Base-by-base conservation (phyloP, 2,888 invertebrate genomes). In the Aphidius colemani region DNA sequence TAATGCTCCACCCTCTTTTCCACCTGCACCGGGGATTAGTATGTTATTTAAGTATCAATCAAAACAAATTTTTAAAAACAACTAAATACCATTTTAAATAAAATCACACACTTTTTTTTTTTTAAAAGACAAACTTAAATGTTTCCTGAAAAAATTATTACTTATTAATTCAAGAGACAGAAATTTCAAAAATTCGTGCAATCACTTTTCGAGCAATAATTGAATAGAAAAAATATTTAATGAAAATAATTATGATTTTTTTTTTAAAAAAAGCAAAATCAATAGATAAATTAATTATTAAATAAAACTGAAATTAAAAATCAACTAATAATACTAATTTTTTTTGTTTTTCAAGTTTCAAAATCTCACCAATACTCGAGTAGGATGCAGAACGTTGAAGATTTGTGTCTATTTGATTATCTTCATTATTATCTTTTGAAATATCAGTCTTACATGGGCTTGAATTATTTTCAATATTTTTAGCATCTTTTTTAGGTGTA, bases 311-410 rank as follows among this genome's bases (percentile, higher is more conserved):
- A n/a, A 39, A 43, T 7, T 10, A 53, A 11, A 53, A n/a, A 13
- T n/a, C 2, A 57, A 55, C 7, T 8, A 13, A 53, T 41, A 43
- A 41, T 8, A 40, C 7, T n/a, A 6, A 48, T n/a, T 64, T 45
- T 57, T n/a, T 53, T 43, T 67, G 63, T 63, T 63, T 65, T 39
- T 44, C 46, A 8, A 53, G 55, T 9, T 49, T 13, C 50, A 10
- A 7, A 57, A 58, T 50, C 74, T 76, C 71, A 84, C 83, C 84
- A 53, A 84, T 84, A 70, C 84, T 84, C 9, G 83, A 84, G 43
- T 79, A 80, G 7, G 84, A 83, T 39, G 75, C 75, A 41, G 82
- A 82, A 71, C 81, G 82, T 64, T 72, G 70, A 11, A 82, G 69
- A 56, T 73, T 59, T 53, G 53, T 64, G 51, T 59, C 44, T 39